Percentiles rank a stretch among this genome's conserved stretches.
Conservation (phyloP, 2,113 vertebrate species). For the Malaclemys terrapin region DNA sequence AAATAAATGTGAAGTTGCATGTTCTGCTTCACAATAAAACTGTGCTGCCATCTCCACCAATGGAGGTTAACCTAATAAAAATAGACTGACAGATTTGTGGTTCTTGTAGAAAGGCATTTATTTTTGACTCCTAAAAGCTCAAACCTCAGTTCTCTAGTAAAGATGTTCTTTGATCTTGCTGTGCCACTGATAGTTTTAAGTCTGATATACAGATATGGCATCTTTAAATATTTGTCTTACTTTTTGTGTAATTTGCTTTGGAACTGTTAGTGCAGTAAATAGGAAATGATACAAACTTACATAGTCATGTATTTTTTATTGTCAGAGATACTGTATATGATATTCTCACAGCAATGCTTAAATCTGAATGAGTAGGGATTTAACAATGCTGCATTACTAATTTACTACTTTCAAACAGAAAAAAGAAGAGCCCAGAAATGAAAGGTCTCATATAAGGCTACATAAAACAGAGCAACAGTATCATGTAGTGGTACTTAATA, state of each 20-base stretch:
- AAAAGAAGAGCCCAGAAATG: slow-evolving; percentile 31
- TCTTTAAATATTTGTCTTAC: slow-evolving; percentile 62
- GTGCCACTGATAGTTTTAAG: slow-evolving; percentile 48
- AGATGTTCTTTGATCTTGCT: slow-evolving; percentile 55
- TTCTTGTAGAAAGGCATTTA: slow-evolving; percentile 16
- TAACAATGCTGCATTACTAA: slow-evolving; percentile 49
- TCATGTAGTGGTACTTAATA: slow-evolving; percentile 47
- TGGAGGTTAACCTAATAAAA: slow-evolving; percentile 4
- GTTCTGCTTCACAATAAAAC: background rate
- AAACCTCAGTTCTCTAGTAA: slow-evolving; percentile 9
- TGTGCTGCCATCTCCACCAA: background rate
- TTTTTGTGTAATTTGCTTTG: slow-evolving; percentile 71
- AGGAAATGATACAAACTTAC: slow-evolving; percentile 33
- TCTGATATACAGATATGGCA: slow-evolving; percentile 49
- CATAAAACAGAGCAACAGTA: slow-evolving; percentile 30
- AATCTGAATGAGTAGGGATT: slow-evolving; percentile 58
- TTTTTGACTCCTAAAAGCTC: background rate
- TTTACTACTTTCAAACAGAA: slow-evolving; percentile 58
- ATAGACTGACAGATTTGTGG: background rate
- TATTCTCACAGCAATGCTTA: slow-evolving; percentile 46
- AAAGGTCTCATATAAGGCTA: slow-evolving; percentile 46
- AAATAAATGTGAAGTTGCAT: slow-evolving; percentile 36
- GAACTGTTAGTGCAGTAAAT: slow-evolving; percentile 51
- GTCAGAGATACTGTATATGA: slow-evolving; percentile 21
- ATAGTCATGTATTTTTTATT: slow-evolving; percentile 42